Percentiles rank a stretch among this genome's conserved stretches.
phyloP scores from a whole-genome alignment of 2,888 invertebrate genomes.

The Parnassius orleans region DNA sequence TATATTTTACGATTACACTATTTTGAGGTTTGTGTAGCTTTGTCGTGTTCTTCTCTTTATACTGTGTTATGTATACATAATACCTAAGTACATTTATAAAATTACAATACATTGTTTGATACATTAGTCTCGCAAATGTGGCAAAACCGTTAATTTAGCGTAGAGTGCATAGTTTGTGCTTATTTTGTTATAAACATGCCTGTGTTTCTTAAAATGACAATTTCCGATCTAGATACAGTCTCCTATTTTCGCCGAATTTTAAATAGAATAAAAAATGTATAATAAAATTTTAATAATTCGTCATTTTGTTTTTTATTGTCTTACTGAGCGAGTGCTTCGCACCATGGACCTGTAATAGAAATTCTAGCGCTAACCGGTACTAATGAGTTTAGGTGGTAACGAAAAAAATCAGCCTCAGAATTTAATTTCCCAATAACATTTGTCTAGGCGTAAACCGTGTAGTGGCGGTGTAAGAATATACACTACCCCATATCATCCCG shows the following conservation, averaged over 20 bases:
- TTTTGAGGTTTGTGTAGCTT: conserved; percentile 13
- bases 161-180: conserved; percentile 5
- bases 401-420: too few relatives aligned
- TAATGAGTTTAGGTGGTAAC: too few relatives aligned
- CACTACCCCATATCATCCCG: too few relatives aligned
- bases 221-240: background rate
- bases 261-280: conserved; percentile 29
- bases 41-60: conserved; percentile 15
- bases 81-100: conserved; percentile 16
- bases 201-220: conserved; percentile 10
- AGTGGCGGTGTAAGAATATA: too few relatives aligned
- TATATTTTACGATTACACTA: conserved; percentile 11
- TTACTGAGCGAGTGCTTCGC: too few relatives aligned
- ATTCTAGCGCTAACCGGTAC: too few relatives aligned
- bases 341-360: too few relatives aligned
- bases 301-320: background rate
- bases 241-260: conserved; percentile 23
- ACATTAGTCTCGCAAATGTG: conserved; percentile 10
- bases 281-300: conserved; percentile 35
- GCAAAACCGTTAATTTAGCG: conserved; percentile 4
- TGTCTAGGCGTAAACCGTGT: too few relatives aligned
- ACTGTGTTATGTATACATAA: conserved; percentile 14
- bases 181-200: conserved; percentile 1
- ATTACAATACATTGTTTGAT: conserved; percentile 3
- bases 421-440: too few relatives aligned